Conservation (phyloP, 2,113 vertebrate species). For the Microtus ochrogaster region DNA sequence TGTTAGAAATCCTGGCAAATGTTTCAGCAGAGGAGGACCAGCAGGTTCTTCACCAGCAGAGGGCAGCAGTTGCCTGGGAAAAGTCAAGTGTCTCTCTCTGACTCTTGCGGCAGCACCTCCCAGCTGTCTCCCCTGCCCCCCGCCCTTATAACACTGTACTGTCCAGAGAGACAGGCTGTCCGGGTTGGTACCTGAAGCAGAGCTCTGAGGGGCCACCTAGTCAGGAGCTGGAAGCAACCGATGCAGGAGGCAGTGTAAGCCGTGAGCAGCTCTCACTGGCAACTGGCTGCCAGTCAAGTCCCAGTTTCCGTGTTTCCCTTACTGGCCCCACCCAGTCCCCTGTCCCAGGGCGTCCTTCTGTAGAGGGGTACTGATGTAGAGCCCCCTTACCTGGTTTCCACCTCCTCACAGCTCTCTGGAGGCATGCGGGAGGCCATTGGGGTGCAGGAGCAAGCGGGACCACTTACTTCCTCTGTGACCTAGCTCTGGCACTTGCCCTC, state of each 20-base stretch:
- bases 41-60: conserved; percentile 49
- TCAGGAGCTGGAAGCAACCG: background rate
- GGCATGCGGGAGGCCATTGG: background rate
- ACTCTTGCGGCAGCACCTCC: rapidly evolving
- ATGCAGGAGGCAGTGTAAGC: background rate
- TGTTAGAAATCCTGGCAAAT: background rate
- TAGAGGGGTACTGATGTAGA: background rate
- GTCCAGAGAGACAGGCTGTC: background rate
- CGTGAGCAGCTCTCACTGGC: background rate
- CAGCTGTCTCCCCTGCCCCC: background rate
- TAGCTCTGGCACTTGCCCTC: too few relatives aligned
- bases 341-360: background rate
- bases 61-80: conserved; percentile 65
- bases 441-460: background rate
- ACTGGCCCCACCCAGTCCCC: background rate
- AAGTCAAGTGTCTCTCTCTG: rapidly evolving
- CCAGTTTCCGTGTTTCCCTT: background rate
- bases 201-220: background rate
- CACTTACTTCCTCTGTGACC: background rate
- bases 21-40: rapidly evolving
- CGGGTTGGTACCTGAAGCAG: background rate
- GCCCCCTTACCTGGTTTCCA: too few relatives aligned
- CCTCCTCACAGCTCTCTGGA: background rate
- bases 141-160: background rate
- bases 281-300: rapidly evolving